A percentile compares a stretch with the other conserved stretches of the same genome.
Conservation (phyloP, 1,140 invertebrate genomes). For the Neodiprion fabricii region DNA sequence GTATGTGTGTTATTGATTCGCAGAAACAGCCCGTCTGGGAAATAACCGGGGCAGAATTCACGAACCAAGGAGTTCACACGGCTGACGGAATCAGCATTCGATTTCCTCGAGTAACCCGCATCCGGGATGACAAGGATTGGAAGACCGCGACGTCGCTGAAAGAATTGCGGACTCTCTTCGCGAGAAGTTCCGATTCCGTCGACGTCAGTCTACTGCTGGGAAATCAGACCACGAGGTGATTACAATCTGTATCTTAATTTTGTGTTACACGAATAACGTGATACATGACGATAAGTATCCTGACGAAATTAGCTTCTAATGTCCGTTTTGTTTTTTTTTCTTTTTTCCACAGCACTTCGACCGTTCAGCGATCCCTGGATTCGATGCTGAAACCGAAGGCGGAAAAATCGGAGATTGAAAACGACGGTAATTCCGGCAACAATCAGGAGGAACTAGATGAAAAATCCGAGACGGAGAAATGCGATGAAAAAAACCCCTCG, state of each 20-base stretch:
- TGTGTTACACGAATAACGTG: not conserved
- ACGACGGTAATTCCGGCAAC: not conserved
- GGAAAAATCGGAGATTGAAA: slow-evolving; percentile 3
- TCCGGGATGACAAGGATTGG: slow-evolving; percentile 86
- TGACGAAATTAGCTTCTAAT: not conserved
- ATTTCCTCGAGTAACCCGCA: slow-evolving; percentile 87
- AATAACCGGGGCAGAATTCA: slow-evolving; percentile 92
- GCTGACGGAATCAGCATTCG: slow-evolving; percentile 91
- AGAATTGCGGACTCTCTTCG: slow-evolving; percentile 72
- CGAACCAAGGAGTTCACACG: slow-evolving; percentile 85
- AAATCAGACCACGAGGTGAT: not conserved
- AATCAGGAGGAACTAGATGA: slow-evolving; percentile 16
- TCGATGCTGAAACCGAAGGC: not conserved
- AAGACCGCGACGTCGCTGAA: slow-evolving; percentile 80
- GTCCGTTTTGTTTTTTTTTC: not conserved
- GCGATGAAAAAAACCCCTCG: not conserved
- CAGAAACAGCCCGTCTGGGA: slow-evolving; percentile 89
- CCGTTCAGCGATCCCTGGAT: not conserved
- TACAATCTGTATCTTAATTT: not conserved
- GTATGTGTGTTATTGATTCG: slow-evolving; percentile 20
- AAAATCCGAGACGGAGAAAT: not conserved
- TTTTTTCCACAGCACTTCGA: not conserved
- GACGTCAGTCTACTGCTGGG: slow-evolving; percentile 67
- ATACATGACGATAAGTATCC: not conserved
- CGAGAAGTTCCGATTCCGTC: slow-evolving; percentile 72